Evolutionary conservation across 2,113 vertebrate species (phyloP).

Genomic region (Chaetura pelagica): DNA sequence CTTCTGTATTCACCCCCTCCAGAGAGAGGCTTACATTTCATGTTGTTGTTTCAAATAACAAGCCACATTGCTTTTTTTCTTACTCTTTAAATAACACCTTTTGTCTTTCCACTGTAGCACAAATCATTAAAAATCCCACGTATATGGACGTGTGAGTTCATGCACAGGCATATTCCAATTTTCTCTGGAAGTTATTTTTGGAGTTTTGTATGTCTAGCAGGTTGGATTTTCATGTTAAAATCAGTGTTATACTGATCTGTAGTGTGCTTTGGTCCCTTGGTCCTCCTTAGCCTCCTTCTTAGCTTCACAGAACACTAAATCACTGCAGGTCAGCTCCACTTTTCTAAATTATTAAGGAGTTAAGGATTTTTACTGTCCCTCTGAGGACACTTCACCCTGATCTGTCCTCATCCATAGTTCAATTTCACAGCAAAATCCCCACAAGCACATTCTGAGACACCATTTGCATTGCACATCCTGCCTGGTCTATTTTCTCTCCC

Average conservation of each 20-base stretch:
- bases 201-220: not conserved
- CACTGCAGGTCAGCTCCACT: not conserved
- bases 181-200: not conserved
- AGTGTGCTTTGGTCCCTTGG: not conserved
- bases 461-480: not conserved
- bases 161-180: accelerated
- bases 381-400: not conserved
- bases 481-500: not conserved
- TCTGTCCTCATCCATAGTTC: not conserved
- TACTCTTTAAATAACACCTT: not conserved
- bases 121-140: not conserved
- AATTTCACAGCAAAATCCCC: not conserved
- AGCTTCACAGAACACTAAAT: not conserved
- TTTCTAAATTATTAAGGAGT: slow-evolving; percentile 1
- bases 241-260: not conserved
- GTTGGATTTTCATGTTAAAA: not conserved
- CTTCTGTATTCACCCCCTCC: not conserved
- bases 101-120: not conserved
- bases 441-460: not conserved
- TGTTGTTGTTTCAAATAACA: not conserved
- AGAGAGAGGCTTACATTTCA: not conserved
- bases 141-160: accelerated
- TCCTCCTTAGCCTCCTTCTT: not conserved
- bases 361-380: not conserved
- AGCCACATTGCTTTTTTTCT: not conserved